Evolutionary conservation across 1,140 invertebrate genomes (phyloP).

Genomic region (Sycophaga agraensis): DNA sequence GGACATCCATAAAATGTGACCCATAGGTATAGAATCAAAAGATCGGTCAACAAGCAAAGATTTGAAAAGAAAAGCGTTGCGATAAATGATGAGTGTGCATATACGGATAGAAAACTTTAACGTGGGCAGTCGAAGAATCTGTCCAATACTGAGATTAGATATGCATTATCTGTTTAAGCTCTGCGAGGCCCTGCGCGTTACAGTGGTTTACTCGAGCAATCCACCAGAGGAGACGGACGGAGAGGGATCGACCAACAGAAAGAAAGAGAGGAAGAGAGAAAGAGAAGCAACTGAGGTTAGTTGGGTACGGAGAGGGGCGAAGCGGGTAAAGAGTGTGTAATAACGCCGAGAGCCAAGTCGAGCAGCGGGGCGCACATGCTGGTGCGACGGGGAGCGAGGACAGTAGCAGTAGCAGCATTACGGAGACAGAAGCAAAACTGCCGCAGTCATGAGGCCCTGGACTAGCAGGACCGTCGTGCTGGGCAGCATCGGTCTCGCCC

Average conservation of each 20-base stretch:
- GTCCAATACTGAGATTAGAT: slow-evolving; percentile 32
- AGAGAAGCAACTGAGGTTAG: neutral
- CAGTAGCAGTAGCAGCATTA: slow-evolving; percentile 11
- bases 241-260: neutral
- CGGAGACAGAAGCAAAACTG: slow-evolving; percentile 6
- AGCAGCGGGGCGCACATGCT: slow-evolving; percentile 17
- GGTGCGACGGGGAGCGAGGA: slow-evolving; percentile 15
- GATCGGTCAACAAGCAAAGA: too few relatives aligned
- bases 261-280: neutral
- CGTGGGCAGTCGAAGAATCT: neutral
- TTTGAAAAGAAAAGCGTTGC: too few relatives aligned
- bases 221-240: neutral
- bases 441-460: slow-evolving; percentile 49
- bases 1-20: too few relatives aligned
- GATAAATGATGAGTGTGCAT: too few relatives aligned
- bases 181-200: neutral
- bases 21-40: too few relatives aligned
- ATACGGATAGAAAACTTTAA: too few relatives aligned
- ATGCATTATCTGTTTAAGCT: slow-evolving; percentile 37
- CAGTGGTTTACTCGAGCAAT: too few relatives aligned
- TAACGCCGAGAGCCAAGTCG: neutral
- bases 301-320: neutral
- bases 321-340: neutral
- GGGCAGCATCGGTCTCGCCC: slow-evolving; percentile 42
- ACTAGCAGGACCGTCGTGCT: slow-evolving; percentile 43